phyloP scores from a whole-genome alignment of 2,797 vertebrate genomes.

The Bovichtus variegatus region DNA sequence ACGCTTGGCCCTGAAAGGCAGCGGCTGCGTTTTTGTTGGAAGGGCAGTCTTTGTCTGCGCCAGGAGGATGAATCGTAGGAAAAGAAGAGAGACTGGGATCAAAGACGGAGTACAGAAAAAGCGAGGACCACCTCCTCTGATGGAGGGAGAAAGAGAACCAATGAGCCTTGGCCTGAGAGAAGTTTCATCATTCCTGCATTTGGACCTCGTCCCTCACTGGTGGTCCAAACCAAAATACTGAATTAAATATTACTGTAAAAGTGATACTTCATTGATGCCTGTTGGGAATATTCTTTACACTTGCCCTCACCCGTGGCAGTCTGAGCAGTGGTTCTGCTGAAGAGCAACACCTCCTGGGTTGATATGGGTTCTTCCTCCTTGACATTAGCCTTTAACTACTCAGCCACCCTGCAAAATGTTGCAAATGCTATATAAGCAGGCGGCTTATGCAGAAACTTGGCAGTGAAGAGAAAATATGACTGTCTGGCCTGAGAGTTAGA shows the following conservation, averaged over 20 bases:
- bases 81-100: constrained; percentile 72
- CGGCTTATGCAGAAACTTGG: constrained; percentile 22
- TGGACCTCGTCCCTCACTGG: constrained; percentile 47
- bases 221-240: constrained; percentile 61
- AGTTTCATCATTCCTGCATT: constrained; percentile 63
- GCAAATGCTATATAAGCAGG: constrained; percentile 23
- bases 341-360: constrained; percentile 38
- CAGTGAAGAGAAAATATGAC: constrained; percentile 28
- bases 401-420: constrained; percentile 34
- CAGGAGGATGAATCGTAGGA: constrained; percentile 74
- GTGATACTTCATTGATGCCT: constrained; percentile 66
- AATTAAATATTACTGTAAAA: constrained; percentile 60
- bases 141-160: constrained; percentile 68
- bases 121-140: constrained; percentile 71
- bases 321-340: constrained; percentile 45
- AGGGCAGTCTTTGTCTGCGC: constrained; percentile 74
- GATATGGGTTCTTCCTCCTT: constrained; percentile 22
- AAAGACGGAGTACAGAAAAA: constrained; percentile 73
- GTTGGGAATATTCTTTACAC: constrained; percentile 59
- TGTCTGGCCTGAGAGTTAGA: constrained; percentile 38
- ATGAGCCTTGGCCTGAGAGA: constrained; percentile 60
- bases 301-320: constrained; percentile 35
- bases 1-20: constrained; percentile 87
- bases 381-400: constrained; percentile 9
- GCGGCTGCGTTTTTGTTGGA: constrained; percentile 82